Percentiles rank a stretch among this genome's conserved stretches.
Conservation (phyloP, 2,113 vertebrate species). For the Motacilla alba region DNA sequence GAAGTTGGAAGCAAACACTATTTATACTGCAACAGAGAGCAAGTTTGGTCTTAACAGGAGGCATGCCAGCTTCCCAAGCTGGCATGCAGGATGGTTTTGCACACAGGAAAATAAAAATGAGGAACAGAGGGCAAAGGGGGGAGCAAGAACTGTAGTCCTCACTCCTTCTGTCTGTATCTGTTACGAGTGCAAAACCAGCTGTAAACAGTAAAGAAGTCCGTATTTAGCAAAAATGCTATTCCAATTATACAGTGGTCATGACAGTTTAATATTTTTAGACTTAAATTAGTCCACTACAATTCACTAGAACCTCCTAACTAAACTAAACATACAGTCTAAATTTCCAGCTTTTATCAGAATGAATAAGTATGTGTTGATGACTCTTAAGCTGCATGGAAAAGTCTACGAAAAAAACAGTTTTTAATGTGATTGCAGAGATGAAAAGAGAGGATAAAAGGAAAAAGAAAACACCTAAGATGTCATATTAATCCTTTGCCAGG, state of each 20-base stretch:
- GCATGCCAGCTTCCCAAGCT: constrained; percentile 56
- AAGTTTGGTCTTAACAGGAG: constrained; percentile 55
- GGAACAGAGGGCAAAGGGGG: constrained; percentile 37
- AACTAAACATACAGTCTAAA: not conserved
- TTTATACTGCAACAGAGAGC: constrained; percentile 48
- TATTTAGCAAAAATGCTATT: constrained; percentile 9
- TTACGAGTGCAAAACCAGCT: not conserved
- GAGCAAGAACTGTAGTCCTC: constrained; percentile 33
- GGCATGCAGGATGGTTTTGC: constrained; percentile 33
- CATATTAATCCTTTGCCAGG: not conserved
- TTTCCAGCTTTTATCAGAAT: not conserved
- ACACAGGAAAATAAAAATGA: constrained; percentile 31
- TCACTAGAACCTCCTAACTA: not conserved
- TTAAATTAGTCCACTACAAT: not conserved
- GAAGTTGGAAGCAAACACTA: constrained; percentile 50
- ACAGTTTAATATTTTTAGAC: constrained; percentile 4
- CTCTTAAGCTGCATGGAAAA: not conserved
- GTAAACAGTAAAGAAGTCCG: constrained; percentile 20
- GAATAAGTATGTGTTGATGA: not conserved
- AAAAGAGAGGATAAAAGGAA: constrained; percentile 29
- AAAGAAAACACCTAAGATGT: not conserved
- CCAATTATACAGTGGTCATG: not conserved
- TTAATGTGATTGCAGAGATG: not conserved
- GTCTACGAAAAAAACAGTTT: not conserved
- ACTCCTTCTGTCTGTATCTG: constrained; percentile 33